These are phyloP conservation scores for Leptothorax acervorum DNA, from an alignment of 2,888 invertebrate species.

Conservation along the genomic window DNA sequence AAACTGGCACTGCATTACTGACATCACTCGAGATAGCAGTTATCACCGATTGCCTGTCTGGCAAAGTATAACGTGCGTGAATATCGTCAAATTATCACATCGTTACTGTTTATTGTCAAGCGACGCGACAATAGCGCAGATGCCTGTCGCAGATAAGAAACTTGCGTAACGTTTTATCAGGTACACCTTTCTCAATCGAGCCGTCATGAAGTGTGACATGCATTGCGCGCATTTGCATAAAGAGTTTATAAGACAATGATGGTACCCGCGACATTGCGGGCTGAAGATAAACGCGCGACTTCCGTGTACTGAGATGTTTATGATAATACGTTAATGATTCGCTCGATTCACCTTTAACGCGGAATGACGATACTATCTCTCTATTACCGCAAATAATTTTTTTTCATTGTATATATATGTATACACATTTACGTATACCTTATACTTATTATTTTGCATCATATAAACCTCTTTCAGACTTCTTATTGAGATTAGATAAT, in stretches of 20 bases:
- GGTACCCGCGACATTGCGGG: neutral
- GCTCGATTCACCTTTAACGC: neutral
- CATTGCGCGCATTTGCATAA: neutral
- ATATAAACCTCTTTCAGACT: neutral
- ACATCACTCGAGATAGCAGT: neutral
- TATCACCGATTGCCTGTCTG: neutral
- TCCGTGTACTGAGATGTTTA: neutral
- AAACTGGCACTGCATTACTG: neutral
- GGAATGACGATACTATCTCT: constrained; percentile 12
- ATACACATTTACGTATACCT: neutral
- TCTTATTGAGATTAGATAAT: neutral
- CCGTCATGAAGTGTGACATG: neutral
- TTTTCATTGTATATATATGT: neutral
- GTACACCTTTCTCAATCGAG: neutral
- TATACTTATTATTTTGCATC: neutral
- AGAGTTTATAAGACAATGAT: neutral
- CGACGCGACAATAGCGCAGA: neutral
- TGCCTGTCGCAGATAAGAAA: neutral
- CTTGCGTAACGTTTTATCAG: neutral
- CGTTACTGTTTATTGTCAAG: neutral
- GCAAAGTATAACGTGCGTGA: neutral
- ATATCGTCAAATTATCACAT: neutral
- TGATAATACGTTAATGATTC: constrained; percentile 2
- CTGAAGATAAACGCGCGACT: neutral
- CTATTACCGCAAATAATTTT: neutral